Percentiles rank a stretch among this genome's conserved stretches.
Evolutionary conservation across 1,140 invertebrate genomes (phyloP).

Genomic region (Neotoxoptera formosana): DNA sequence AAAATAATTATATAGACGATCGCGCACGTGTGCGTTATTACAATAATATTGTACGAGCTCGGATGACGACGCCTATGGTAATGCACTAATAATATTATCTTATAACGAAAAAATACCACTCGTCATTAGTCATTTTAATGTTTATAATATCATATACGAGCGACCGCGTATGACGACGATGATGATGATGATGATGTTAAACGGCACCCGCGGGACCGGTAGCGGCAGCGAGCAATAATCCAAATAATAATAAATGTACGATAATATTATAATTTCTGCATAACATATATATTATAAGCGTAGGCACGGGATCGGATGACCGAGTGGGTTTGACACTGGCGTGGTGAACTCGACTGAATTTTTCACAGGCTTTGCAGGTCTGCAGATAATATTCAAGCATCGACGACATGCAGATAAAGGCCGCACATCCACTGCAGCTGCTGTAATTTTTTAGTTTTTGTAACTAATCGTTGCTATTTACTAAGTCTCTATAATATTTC

Average conservation of each 20-base stretch:
- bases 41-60: neutral
- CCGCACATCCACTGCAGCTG: too few relatives aligned
- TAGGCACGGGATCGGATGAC: neutral
- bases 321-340: neutral
- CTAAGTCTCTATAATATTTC: too few relatives aligned
- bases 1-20: neutral
- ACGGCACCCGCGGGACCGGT: neutral
- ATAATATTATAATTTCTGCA: neutral
- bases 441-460: too few relatives aligned
- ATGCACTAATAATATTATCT: too few relatives aligned
- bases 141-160: neutral
- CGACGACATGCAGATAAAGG: too few relatives aligned
- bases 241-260: neutral
- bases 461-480: too few relatives aligned
- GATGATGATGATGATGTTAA: neutral
- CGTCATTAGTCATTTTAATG: neutral
- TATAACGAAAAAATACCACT: neutral
- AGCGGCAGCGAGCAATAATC: neutral
- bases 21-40: neutral
- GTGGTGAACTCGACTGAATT: too few relatives aligned
- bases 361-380: too few relatives aligned
- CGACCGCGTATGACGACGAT: too few relatives aligned
- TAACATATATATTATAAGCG: neutral
- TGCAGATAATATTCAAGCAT: too few relatives aligned
- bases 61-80: too few relatives aligned